Evolutionary conservation across 2,113 vertebrate species (phyloP).

Genomic region (Zosterops japonicus): DNA sequence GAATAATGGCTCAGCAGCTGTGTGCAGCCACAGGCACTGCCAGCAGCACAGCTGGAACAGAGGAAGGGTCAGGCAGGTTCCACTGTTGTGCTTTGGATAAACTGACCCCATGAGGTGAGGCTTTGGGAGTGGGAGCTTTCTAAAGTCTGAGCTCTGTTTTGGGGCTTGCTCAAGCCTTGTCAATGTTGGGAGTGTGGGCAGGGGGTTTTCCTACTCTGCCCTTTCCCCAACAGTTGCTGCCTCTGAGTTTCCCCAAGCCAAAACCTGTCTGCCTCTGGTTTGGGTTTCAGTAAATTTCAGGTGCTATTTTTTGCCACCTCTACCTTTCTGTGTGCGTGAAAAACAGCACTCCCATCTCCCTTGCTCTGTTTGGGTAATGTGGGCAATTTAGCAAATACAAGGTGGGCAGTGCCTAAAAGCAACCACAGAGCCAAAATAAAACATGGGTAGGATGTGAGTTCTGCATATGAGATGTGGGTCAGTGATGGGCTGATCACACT

Average conservation of each 20-base stretch:
- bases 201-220: background rate
- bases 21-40: background rate
- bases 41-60: rapidly evolving
- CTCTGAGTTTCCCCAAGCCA: background rate
- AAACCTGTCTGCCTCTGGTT: background rate
- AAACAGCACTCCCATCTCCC: background rate
- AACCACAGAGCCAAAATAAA: background rate
- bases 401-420: background rate
- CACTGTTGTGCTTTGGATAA: background rate
- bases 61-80: background rate
- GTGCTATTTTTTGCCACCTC: background rate
- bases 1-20: background rate
- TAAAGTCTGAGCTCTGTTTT: background rate
- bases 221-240: background rate
- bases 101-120: background rate
- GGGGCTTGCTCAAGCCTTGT: background rate
- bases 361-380: background rate
- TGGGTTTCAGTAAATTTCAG: background rate
- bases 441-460: background rate
- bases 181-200: rapidly evolving
- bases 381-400: background rate
- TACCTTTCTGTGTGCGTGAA: background rate
- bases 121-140: background rate
- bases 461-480: background rate
- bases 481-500: background rate